A percentile compares a stretch with the other conserved stretches of the same genome.
These are phyloP conservation scores for Lepeophtheirus nordmannii DNA, from an alignment of 2,888 invertebrate genomes.

Conservation along the genomic window DNA sequence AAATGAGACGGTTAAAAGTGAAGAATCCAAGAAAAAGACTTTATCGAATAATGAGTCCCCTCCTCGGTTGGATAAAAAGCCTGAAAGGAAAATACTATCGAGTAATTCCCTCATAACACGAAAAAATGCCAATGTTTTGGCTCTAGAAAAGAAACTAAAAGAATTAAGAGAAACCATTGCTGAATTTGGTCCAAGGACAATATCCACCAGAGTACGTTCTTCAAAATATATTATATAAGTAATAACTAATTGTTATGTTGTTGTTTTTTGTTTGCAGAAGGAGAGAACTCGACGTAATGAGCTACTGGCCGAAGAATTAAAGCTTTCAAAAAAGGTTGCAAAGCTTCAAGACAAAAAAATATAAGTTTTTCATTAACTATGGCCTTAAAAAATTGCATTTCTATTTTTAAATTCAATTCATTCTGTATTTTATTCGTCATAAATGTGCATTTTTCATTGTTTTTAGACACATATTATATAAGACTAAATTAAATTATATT, in stretches of 20 bases:
- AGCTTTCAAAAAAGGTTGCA: neutral
- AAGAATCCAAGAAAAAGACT: neutral
- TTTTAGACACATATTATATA: too few species aligned
- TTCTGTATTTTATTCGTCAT: neutral
- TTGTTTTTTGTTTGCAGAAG: neutral
- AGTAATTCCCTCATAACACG: neutral
- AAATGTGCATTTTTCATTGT: too few species aligned
- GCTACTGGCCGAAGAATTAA: neutral
- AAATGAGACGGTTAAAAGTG: neutral
- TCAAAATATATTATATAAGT: neutral
- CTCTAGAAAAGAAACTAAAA: neutral
- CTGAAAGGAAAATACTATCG: neutral
- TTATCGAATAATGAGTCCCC: neutral
- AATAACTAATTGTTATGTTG: neutral
- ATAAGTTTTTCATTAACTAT: neutral
- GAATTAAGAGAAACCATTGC: neutral
- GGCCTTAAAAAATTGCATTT: neutral
- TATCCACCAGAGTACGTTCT: neutral
- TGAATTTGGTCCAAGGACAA: neutral
- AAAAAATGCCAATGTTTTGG: neutral
- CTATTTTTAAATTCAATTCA: neutral
- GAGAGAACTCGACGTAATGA: constrained; percentile 1
- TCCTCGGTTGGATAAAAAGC: neutral
- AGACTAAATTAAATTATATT: neutral
- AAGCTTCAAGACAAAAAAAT: neutral